A percentile compares a stretch with the other conserved stretches of the same genome.
phyloP scores from a whole-genome alignment of 2,113 vertebrate species.

The Amblyopsis rosae region DNA sequence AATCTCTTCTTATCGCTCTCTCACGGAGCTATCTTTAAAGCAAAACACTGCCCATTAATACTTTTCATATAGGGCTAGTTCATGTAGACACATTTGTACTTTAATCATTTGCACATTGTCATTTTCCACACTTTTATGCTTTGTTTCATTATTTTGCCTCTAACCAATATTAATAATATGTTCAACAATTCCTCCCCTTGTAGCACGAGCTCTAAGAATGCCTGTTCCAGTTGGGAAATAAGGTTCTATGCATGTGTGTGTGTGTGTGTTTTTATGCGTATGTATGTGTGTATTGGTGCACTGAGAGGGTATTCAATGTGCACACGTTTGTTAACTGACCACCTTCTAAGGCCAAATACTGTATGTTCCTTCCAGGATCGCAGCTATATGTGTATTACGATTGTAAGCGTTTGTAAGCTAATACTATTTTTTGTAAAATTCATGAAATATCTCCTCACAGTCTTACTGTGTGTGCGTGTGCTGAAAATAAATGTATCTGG shows the following conservation, averaged over 20 bases:
- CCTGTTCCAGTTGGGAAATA: neutral
- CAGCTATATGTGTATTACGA: too few species aligned
- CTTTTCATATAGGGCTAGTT: neutral
- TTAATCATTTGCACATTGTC: too few species aligned
- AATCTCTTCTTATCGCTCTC: slow-evolving; percentile 39
- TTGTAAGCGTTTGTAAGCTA: too few species aligned
- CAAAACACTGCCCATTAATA: slow-evolving; percentile 18
- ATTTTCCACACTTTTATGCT: too few species aligned
- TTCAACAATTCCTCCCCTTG: slow-evolving; percentile 1
- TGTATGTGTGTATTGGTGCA: neutral
- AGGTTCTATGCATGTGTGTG: neutral
- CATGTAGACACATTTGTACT: neutral
- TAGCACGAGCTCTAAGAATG: neutral
- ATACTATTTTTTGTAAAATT: too few species aligned
- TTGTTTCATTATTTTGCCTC: slow-evolving; percentile 15
- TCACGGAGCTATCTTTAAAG: slow-evolving; percentile 28
- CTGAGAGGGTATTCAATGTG: neutral
- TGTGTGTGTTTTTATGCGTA: neutral
- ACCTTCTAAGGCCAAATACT: too few species aligned
- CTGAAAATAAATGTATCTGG: too few species aligned
- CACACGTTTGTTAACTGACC: neutral
- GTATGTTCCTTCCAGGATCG: too few species aligned
- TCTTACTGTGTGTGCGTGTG: too few species aligned
- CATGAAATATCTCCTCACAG: too few species aligned
- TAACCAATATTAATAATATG: slow-evolving; percentile 13